phyloP scores from a whole-genome alignment of 2,888 invertebrate genomes.

The Neria commutata region DNA sequence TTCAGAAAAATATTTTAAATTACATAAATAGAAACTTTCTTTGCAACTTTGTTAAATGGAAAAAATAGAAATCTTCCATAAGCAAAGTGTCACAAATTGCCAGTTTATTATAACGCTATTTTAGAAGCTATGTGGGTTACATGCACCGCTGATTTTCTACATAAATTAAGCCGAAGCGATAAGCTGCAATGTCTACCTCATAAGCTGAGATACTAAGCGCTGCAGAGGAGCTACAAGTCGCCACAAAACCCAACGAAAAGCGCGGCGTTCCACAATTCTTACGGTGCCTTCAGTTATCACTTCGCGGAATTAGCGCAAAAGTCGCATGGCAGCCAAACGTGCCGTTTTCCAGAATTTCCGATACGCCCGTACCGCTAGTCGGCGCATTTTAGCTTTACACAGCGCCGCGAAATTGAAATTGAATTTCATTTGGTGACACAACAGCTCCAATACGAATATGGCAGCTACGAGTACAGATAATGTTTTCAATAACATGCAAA shows the following conservation, averaged over 20 bases:
- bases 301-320: conserved; percentile 36
- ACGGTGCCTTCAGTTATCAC: too few species aligned
- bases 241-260: too few species aligned
- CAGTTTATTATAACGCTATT: too few species aligned
- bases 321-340: conserved; percentile 38
- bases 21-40: too few species aligned
- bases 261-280: too few species aligned
- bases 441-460: conserved; percentile 43
- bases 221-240: too few species aligned
- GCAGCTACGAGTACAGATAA: conserved; percentile 31
- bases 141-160: neutral
- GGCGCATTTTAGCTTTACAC: conserved; percentile 30
- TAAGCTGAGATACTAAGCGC: too few species aligned
- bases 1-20: too few species aligned
- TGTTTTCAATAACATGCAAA: neutral
- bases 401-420: conserved; percentile 32
- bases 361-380: conserved; percentile 33
- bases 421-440: conserved; percentile 37
- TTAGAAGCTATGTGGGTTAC: too few species aligned
- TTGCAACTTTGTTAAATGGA: too few species aligned
- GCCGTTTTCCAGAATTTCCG: conserved; percentile 31
- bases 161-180: neutral
- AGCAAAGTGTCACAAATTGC: too few species aligned
- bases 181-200: neutral
- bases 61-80: too few species aligned